These are phyloP conservation scores for Leucophenga varia DNA, from an alignment of 1,140 invertebrate genomes.

Conservation along the genomic window DNA sequence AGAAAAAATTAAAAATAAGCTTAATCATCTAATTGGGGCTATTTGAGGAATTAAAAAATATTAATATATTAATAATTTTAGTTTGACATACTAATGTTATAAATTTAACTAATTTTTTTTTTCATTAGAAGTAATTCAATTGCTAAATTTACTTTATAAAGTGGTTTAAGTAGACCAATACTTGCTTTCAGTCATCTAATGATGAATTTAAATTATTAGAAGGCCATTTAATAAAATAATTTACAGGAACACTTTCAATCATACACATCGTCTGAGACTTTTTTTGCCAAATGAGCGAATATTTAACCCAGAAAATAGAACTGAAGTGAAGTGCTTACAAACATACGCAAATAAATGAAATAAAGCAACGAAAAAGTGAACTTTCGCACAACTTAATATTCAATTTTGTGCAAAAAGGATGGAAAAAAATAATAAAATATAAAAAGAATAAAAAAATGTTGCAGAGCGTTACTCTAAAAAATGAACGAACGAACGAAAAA, in stretches of 20 bases:
- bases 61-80: slow-evolving; percentile 60
- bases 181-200: slow-evolving; percentile 67
- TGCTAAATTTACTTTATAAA: slow-evolving; percentile 58
- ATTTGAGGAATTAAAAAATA: slow-evolving; percentile 63
- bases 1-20: slow-evolving; percentile 59
- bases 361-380: no score
- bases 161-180: slow-evolving; percentile 62
- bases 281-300: no score
- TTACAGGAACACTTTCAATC: slow-evolving; percentile 61
- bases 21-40: slow-evolving; percentile 59
- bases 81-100: slow-evolving; percentile 63
- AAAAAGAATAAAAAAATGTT: no score
- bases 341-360: no score
- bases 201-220: slow-evolving; percentile 57
- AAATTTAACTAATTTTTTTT: slow-evolving; percentile 58
- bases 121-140: slow-evolving; percentile 62
- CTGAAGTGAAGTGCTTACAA: no score
- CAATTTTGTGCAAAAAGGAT: no score
- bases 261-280: no score
- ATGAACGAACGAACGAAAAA: no score
- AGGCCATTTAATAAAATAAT: slow-evolving; percentile 63
- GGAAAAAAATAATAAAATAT: no score
- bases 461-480: no score
- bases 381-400: no score
- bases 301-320: no score